Conservation (phyloP, 2,797 vertebrate species). For the Gobionotothen gibberifrons region DNA sequence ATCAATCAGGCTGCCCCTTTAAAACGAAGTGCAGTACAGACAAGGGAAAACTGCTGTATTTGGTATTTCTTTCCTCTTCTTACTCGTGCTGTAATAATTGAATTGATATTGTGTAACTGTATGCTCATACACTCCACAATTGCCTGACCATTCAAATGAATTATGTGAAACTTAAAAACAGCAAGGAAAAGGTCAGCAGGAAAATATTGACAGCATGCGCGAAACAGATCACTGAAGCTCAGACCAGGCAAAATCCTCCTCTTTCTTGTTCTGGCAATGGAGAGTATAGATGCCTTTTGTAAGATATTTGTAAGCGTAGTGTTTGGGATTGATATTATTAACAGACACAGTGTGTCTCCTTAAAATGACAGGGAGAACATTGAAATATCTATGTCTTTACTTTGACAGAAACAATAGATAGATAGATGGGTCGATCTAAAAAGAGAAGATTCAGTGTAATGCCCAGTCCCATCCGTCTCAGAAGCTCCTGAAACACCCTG, state of each 20-base stretch:
- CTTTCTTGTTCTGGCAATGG: neutral
- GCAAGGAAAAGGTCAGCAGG: neutral
- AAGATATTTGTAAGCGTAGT: too few relatives aligned
- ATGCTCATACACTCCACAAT: neutral
- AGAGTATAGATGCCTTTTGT: neutral
- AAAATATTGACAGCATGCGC: neutral
- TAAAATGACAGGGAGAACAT: neutral
- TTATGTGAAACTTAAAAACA: neutral
- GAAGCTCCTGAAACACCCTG: neutral
- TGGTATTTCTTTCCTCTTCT: too few relatives aligned
- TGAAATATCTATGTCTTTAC: neutral
- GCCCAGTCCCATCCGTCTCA: neutral
- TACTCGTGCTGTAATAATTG: neutral
- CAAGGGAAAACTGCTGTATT: neutral
- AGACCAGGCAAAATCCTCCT: neutral
- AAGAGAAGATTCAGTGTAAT: too few relatives aligned
- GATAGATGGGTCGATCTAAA: too few relatives aligned
- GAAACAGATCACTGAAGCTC: neutral
- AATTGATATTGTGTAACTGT: neutral
- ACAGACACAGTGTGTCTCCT: neutral
- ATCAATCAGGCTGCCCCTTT: constrained; percentile 4
- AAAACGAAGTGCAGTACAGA: neutral
- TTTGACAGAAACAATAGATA: too few relatives aligned
- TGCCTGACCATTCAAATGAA: neutral
- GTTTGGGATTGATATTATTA: neutral